phyloP scores from a whole-genome alignment of 1,140 invertebrate species.

The Zophobas morio region DNA sequence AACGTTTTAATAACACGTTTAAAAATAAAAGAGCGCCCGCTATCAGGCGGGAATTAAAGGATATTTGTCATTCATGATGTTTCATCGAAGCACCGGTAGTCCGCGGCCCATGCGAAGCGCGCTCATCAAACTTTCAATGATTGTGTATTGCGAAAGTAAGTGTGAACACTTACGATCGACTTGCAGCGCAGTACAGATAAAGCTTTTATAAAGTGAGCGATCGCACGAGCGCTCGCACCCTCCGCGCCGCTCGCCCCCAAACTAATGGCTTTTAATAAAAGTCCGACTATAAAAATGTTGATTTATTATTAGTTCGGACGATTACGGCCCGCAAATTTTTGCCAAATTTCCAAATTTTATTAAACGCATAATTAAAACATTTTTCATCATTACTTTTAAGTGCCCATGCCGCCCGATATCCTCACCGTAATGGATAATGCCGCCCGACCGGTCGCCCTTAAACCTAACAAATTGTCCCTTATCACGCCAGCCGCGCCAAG shows the following conservation, averaged over 20 bases:
- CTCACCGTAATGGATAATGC: conserved; percentile 31
- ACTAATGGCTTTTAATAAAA: conserved; percentile 68
- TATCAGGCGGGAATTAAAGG: conserved; percentile 54
- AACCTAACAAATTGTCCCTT: conserved; percentile 44
- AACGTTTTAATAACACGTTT: conserved; percentile 53
- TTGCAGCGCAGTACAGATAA: conserved; percentile 46
- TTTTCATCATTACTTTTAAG: conserved; percentile 64
- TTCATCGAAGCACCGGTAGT: conserved; percentile 44
- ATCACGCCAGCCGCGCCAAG: conserved; percentile 36
- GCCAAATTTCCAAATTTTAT: conserved; percentile 61
- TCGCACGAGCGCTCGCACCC: conserved; percentile 51
- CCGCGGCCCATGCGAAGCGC: conserved; percentile 18
- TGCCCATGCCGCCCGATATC: conserved; percentile 19
- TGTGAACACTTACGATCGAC: conserved; percentile 46
- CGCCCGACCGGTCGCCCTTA: conserved; percentile 27
- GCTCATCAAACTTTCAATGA: conserved; percentile 52
- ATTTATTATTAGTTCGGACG: conserved; percentile 66
- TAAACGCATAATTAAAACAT: conserved; percentile 67
- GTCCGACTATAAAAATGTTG: conserved; percentile 67
- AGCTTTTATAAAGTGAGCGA: conserved; percentile 55
- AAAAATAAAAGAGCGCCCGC: conserved; percentile 51
- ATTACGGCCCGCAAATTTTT: conserved; percentile 66
- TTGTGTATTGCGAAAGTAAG: conserved; percentile 47
- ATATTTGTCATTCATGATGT: conserved; percentile 57
- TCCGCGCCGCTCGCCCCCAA: conserved; percentile 58